Evolutionary conservation across 53 echinoderm and acorn worm genomes (phyloP).

Genomic region (Stichopus horrens): DNA sequence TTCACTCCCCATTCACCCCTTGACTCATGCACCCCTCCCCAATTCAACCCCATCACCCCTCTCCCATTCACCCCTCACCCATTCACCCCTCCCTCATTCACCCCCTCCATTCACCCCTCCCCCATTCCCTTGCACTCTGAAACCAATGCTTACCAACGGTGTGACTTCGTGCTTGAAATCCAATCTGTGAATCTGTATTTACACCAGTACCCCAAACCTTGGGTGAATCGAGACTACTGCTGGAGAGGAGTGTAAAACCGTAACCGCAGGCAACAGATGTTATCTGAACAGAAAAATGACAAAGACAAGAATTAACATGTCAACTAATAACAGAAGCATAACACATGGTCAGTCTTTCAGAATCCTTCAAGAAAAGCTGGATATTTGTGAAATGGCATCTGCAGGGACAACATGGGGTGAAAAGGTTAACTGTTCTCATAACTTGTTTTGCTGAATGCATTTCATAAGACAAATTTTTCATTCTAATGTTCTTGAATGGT

Average conservation of each 20-base stretch:
- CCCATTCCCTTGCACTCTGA: slow-evolving; percentile 45
- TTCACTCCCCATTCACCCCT: slow-evolving; percentile 30
- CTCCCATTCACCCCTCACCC: slow-evolving; percentile 53
- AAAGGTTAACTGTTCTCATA: too few species aligned
- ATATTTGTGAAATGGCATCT: too few species aligned
- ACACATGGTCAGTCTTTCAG: too few species aligned
- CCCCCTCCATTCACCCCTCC: slow-evolving; percentile 47
- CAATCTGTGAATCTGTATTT: slow-evolving; percentile 93
- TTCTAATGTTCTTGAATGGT: too few species aligned
- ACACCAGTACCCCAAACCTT: slow-evolving; percentile 96
- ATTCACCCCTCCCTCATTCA: slow-evolving; percentile 78
- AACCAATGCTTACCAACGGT: slow-evolving; percentile 54
- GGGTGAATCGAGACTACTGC: slow-evolving; percentile 60
- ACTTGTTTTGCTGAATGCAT: too few species aligned
- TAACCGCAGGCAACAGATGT: slow-evolving; percentile 91
- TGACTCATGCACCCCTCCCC: neutral
- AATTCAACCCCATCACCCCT: neutral
- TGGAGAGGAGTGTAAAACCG: slow-evolving; percentile 83
- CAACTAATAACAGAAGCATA: too few species aligned
- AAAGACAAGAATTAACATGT: neutral
- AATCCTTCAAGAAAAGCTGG: too few species aligned
- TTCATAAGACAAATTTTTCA: too few species aligned
- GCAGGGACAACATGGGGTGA: too few species aligned
- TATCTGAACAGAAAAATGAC: slow-evolving; percentile 57
- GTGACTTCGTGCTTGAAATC: slow-evolving; percentile 71